These are phyloP conservation scores for Suillia variegata DNA, from an alignment of 2,888 invertebrate species.

Conservation along the genomic window DNA sequence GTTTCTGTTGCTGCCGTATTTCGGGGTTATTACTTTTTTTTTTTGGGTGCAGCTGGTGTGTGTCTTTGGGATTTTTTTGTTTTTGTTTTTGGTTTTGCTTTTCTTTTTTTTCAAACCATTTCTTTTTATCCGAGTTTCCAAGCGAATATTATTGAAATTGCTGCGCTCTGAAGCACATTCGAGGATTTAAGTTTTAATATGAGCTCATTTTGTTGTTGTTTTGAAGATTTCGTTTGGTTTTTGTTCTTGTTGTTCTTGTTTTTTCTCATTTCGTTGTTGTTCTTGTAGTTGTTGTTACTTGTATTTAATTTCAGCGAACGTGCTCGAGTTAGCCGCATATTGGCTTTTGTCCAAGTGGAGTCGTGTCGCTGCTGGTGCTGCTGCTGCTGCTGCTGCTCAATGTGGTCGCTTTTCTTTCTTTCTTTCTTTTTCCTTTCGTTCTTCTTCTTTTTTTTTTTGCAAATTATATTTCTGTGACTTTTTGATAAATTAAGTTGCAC, in stretches of 20 bases:
- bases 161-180: not conserved
- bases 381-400: no score
- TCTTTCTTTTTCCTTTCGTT: no score
- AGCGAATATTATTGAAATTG: not conserved
- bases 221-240: not conserved
- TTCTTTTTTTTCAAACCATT: not conserved
- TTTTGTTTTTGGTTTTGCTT: no score
- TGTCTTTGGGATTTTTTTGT: no score
- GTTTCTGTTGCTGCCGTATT: no score
- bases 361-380: no score
- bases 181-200: not conserved
- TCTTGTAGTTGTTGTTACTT: not conserved
- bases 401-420: no score
- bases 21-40: not conserved
- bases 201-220: not conserved
- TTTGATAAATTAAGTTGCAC: slow-evolving; percentile 3
- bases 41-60: not conserved
- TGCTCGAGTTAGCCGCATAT: not conserved
- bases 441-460: not conserved
- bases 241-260: not conserved
- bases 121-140: not conserved
- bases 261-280: not conserved
- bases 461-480: slow-evolving; percentile 1
- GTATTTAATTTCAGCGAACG: not conserved
- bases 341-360: no score